phyloP scores from a whole-genome alignment of 2,888 invertebrate species.

The Sphaeridia pumilis region DNA sequence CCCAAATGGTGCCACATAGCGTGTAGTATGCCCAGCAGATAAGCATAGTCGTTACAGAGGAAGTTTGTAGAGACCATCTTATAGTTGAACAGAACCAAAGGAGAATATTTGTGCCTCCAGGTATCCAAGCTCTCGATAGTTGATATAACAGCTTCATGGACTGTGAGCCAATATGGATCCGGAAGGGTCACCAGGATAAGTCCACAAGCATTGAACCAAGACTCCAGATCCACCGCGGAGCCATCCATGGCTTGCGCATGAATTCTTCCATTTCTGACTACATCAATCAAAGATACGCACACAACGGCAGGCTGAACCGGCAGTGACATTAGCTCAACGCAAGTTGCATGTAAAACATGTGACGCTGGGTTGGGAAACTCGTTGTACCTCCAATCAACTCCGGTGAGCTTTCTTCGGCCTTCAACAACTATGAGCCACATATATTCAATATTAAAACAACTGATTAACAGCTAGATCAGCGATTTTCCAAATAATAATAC shows the following conservation, averaged over 20 bases:
- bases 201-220: constrained; percentile 88
- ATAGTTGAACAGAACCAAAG: constrained; percentile 70
- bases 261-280: constrained; percentile 62
- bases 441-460: neutral
- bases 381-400: constrained; percentile 92
- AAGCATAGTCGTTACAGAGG: constrained; percentile 72
- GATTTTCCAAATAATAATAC: no score
- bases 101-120: constrained; percentile 60
- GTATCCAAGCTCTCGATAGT: constrained; percentile 57
- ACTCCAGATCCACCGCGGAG: constrained; percentile 59
- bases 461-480: neutral
- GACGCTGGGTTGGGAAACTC: constrained; percentile 94
- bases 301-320: constrained; percentile 67
- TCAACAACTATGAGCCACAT: constrained; percentile 25
- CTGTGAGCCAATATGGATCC: constrained; percentile 80
- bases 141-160: constrained; percentile 73
- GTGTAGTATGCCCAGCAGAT: constrained; percentile 77
- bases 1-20: constrained; percentile 93
- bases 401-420: constrained; percentile 43
- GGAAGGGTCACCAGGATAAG: constrained; percentile 82
- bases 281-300: constrained; percentile 72
- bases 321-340: constrained; percentile 90
- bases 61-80: constrained; percentile 62
- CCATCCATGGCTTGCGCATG: constrained; percentile 11
- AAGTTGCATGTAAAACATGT: constrained; percentile 86